phyloP scores from a whole-genome alignment of 2,113 vertebrate genomes.

The Dicaeum eximium region DNA sequence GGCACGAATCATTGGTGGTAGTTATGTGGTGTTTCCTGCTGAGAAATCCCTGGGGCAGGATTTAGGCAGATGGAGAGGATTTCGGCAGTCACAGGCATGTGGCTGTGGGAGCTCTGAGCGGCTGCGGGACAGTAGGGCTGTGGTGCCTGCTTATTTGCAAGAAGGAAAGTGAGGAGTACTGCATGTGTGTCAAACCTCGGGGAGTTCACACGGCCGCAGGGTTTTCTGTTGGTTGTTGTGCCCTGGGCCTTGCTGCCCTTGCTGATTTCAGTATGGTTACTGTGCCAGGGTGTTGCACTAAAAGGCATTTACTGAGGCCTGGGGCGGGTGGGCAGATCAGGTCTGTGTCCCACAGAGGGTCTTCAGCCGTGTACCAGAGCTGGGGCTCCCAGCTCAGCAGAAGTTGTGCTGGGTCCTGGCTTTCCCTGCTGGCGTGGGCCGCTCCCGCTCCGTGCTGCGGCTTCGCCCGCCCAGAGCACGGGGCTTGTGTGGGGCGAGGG shows the following conservation, averaged over 20 bases:
- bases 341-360: not conserved
- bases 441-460: rapidly evolving
- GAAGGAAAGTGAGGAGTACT: not conserved
- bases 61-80: not conserved
- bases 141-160: not conserved
- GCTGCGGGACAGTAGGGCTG: not conserved
- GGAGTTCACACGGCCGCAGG: not conserved
- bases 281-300: rapidly evolving
- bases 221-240: not conserved
- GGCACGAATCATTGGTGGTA: conserved; percentile 13
- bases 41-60: conserved; percentile 7
- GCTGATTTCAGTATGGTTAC: rapidly evolving
- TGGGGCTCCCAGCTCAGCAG: not conserved
- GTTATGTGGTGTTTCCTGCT: not conserved
- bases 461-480: rapidly evolving
- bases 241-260: not conserved
- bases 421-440: rapidly evolving
- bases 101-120: not conserved
- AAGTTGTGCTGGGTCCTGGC: rapidly evolving
- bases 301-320: not conserved
- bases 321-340: rapidly evolving
- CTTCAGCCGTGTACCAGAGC: rapidly evolving
- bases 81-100: not conserved
- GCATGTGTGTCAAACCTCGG: not conserved
- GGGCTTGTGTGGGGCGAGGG: rapidly evolving